A percentile compares a stretch with the other conserved stretches of the same genome.
Conservation (phyloP, 1,140 invertebrate species). For the Orius laevigatus region DNA sequence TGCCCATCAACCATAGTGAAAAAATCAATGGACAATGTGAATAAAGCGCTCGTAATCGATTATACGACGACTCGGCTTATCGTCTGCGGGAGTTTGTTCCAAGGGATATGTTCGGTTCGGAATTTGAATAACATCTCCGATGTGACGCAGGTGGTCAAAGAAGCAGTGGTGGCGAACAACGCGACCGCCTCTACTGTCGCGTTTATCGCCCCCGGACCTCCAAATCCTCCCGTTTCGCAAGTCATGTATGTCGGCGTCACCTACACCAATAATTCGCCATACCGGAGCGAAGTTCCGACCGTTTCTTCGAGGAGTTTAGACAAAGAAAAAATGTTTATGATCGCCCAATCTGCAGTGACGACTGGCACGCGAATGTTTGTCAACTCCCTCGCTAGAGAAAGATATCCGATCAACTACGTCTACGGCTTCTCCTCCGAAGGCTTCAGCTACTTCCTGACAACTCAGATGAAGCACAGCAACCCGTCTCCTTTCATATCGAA, state of each 20-base stretch:
- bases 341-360: slow-evolving; percentile 78
- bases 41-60: slow-evolving; percentile 91
- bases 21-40: slow-evolving; percentile 74
- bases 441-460: slow-evolving; percentile 94
- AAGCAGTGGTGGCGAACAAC: slow-evolving; percentile 90
- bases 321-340: slow-evolving; percentile 71
- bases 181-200: slow-evolving; percentile 86
- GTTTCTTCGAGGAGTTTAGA: slow-evolving; percentile 83
- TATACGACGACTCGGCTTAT: slow-evolving; percentile 79
- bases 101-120: slow-evolving; percentile 78
- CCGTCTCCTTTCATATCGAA: slow-evolving; percentile 74
- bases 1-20: slow-evolving; percentile 53
- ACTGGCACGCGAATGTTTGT: slow-evolving; percentile 85
- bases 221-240: slow-evolving; percentile 61
- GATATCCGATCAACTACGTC: slow-evolving; percentile 90
- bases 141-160: slow-evolving; percentile 54
- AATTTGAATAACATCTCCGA: slow-evolving; percentile 78
- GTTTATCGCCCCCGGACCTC: slow-evolving; percentile 88
- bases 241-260: slow-evolving; percentile 95
- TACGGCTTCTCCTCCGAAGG: slow-evolving; percentile 90
- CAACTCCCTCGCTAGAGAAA: slow-evolving; percentile 74
- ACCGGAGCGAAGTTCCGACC: slow-evolving; percentile 84
- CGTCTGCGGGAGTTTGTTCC: slow-evolving; percentile 78
- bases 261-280: slow-evolving; percentile 81
- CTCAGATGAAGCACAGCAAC: slow-evolving; percentile 67